Evolutionary conservation across 1,140 invertebrate genomes (phyloP).

Genomic region (Gonioctena quinquepunctata): DNA sequence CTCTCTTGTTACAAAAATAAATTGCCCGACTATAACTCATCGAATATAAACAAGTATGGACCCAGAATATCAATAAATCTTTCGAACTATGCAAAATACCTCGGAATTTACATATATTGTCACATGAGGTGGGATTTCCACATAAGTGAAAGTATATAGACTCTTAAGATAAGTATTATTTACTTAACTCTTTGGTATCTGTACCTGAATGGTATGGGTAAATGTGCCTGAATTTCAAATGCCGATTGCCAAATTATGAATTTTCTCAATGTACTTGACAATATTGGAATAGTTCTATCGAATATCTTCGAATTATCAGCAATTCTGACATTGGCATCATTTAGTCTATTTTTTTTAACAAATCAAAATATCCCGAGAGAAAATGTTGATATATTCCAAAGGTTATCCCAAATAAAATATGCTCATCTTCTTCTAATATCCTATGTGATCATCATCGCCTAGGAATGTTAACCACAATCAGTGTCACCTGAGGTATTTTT

Average conservation of each 20-base stretch:
- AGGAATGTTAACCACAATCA: neutral
- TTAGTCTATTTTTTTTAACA: neutral
- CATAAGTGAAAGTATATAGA: too few relatives aligned
- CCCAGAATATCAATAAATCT: too few relatives aligned
- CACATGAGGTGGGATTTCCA: too few relatives aligned
- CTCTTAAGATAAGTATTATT: too few relatives aligned
- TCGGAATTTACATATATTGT: too few relatives aligned
- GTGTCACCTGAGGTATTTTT: neutral
- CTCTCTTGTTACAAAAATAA: too few relatives aligned
- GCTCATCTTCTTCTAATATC: neutral
- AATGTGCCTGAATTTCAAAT: neutral
- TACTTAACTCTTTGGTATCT: conserved; percentile 27
- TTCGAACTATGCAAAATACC: too few relatives aligned
- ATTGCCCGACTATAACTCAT: too few relatives aligned
- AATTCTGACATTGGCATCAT: too few relatives aligned
- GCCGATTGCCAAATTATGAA: too few relatives aligned
- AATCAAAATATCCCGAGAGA: neutral
- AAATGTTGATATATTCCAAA: neutral
- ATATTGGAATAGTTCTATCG: neutral
- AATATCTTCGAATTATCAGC: neutral
- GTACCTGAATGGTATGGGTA: too few relatives aligned
- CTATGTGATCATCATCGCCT: neutral
- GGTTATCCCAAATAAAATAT: neutral
- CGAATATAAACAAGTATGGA: too few relatives aligned
- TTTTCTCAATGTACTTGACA: neutral